Evolutionary conservation across 2,888 invertebrate genomes (phyloP).

Genomic region (Pheosia gnoma): DNA sequence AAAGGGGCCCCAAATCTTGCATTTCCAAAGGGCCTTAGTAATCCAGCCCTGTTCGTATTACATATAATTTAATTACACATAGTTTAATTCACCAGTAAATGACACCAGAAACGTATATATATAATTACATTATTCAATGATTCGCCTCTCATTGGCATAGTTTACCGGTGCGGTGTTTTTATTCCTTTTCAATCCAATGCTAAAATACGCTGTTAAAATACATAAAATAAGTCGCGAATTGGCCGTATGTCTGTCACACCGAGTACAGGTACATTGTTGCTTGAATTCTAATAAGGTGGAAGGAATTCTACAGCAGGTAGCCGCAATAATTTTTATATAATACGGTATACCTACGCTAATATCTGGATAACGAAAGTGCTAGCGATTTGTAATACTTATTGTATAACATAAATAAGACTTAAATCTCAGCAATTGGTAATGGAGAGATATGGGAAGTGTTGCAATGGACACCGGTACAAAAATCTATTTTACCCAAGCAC

Average conservation of each 20-base stretch:
- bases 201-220: neutral
- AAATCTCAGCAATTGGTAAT: no score
- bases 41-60: no score
- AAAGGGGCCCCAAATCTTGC: no score
- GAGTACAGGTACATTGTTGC: slow-evolving; percentile 2
- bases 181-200: neutral
- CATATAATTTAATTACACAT: no score
- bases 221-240: neutral
- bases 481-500: no score
- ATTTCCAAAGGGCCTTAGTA: no score
- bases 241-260: neutral
- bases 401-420: slow-evolving; percentile 24
- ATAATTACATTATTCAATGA: neutral
- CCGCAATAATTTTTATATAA: slow-evolving; percentile 2
- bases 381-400: slow-evolving; percentile 15
- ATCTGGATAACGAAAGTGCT: neutral
- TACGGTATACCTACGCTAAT: neutral
- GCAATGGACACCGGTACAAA: no score
- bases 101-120: no score
- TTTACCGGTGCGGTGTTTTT: neutral
- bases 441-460: no score
- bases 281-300: neutral
- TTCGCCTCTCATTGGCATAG: neutral
- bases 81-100: no score
- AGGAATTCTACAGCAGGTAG: neutral